These are phyloP conservation scores for Leptopterna dolabrata DNA, from an alignment of 2,888 invertebrate species.

Conservation along the genomic window DNA sequence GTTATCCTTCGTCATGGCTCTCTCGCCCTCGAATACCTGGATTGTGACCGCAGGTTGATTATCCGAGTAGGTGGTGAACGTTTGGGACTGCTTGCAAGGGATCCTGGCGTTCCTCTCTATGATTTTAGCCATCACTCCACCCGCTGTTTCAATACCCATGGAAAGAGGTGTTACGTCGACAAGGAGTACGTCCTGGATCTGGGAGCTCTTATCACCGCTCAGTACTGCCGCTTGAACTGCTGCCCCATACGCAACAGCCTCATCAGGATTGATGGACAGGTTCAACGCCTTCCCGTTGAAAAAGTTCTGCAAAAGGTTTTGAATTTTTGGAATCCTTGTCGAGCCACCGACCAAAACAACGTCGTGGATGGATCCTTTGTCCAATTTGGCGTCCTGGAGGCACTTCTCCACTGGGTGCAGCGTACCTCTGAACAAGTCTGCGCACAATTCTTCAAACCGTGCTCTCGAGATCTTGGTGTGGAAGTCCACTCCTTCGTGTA, in stretches of 20 bases:
- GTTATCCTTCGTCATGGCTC: conserved; percentile 91
- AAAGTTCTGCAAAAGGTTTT: conserved; percentile 73
- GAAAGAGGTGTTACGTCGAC: conserved; percentile 76
- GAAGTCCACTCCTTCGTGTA: conserved; percentile 69
- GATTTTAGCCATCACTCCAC: conserved; percentile 80
- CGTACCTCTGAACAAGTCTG: conserved; percentile 78
- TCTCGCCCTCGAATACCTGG: no score
- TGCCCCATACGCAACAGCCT: conserved; percentile 84
- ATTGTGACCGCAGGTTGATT: conserved; percentile 85
- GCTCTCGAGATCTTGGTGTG: conserved; percentile 81
- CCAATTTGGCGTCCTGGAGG: conserved; percentile 68
- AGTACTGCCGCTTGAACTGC: conserved; percentile 81
- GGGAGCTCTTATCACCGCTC: conserved; percentile 73
- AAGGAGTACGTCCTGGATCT: conserved; percentile 77
- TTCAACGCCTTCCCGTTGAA: conserved; percentile 75
- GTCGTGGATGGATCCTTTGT: no score
- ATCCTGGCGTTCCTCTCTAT: no score
- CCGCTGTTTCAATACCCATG: conserved; percentile 81
- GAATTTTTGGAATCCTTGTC: conserved; percentile 67
- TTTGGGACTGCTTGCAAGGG: conserved; percentile 82
- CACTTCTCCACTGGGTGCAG: conserved; percentile 70
- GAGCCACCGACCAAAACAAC: no score
- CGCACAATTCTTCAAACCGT: conserved; percentile 80
- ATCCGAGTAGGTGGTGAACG: conserved; percentile 84
- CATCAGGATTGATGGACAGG: conserved; percentile 82